phyloP scores from a whole-genome alignment of 2,113 vertebrate genomes.

The Cyprinodon variegatus region DNA sequence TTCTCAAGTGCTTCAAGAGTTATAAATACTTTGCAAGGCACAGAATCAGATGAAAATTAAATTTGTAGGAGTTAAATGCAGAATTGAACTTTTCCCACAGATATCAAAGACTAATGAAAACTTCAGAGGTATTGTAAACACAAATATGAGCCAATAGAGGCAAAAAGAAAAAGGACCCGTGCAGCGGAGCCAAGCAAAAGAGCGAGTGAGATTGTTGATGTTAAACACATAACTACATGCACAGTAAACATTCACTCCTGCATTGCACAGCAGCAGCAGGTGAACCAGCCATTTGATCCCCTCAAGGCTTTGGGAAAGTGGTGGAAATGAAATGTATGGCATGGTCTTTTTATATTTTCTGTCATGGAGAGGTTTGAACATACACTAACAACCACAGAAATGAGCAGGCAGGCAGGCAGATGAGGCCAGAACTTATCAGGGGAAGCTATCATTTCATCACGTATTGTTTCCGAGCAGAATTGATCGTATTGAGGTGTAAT shows the following conservation, averaged over 20 bases:
- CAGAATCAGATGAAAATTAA: background rate
- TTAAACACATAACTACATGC: slow-evolving; percentile 60
- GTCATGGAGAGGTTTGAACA: slow-evolving; percentile 25
- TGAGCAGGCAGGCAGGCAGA: slow-evolving; percentile 54
- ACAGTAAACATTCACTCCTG: slow-evolving; percentile 41
- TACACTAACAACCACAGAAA: slow-evolving; percentile 27
- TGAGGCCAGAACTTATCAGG: slow-evolving; percentile 33
- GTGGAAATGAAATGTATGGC: slow-evolving; percentile 38
- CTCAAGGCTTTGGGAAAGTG: slow-evolving; percentile 9
- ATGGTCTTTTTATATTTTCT: slow-evolving; percentile 8
- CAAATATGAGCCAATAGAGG: slow-evolving; percentile 20
- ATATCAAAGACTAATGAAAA: slow-evolving; percentile 32
- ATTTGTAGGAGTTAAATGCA: background rate
- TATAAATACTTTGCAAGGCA: background rate
- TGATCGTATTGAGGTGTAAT: slow-evolving; percentile 17
- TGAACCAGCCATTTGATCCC: slow-evolving; percentile 1
- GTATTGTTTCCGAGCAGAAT: slow-evolving; percentile 11
- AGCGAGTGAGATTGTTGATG: slow-evolving; percentile 55
- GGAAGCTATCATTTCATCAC: slow-evolving; percentile 33
- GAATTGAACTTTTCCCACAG: slow-evolving; percentile 14
- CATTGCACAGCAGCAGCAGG: slow-evolving; percentile 22
- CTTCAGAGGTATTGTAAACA: slow-evolving; percentile 17
- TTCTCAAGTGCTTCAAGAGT: background rate
- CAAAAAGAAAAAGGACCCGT: slow-evolving; percentile 48
- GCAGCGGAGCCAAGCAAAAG: slow-evolving; percentile 56